Conservation (phyloP, 2,113 vertebrate genomes). For the Perognathus longimembris region DNA sequence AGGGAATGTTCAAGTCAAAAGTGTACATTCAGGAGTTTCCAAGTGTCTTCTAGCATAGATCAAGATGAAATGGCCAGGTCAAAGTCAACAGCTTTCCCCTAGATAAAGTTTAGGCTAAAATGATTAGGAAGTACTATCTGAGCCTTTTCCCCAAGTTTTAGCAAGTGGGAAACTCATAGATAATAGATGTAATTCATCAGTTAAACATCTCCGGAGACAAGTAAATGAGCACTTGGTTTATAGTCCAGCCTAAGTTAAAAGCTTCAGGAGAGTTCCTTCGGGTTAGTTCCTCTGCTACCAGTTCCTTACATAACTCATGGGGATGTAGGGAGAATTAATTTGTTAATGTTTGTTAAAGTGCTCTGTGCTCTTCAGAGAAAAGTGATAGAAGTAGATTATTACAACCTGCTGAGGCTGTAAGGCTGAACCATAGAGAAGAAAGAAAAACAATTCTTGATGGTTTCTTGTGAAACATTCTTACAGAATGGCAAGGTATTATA, state of each 20-base stretch:
- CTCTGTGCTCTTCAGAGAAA: slow-evolving; percentile 66
- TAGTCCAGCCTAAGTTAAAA: slow-evolving; percentile 17
- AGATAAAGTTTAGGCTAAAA: slow-evolving; percentile 28
- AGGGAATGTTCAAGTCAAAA: neutral
- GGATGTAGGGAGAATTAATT: slow-evolving; percentile 43
- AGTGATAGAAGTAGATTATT: slow-evolving; percentile 68
- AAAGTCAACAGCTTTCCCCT: slow-evolving; percentile 59
- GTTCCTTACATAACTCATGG: slow-evolving; percentile 40
- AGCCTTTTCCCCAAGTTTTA: slow-evolving; percentile 55
- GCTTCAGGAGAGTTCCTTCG: slow-evolving; percentile 54
- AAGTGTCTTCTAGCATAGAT: neutral
- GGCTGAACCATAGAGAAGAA: slow-evolving; percentile 54
- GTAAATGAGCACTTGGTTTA: slow-evolving; percentile 13
- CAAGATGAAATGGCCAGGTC: neutral
- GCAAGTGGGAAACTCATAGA: slow-evolving; percentile 62
- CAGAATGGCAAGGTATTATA: slow-evolving; percentile 41
- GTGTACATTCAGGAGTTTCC: neutral
- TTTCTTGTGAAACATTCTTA: slow-evolving; percentile 69
- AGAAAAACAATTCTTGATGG: slow-evolving; percentile 58
- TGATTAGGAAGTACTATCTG: slow-evolving; percentile 28
- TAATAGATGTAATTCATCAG: slow-evolving; percentile 58
- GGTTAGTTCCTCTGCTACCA: slow-evolving; percentile 32
- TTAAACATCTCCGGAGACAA: slow-evolving; percentile 54
- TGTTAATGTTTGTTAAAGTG: slow-evolving; percentile 50
- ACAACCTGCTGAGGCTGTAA: slow-evolving; percentile 57